Base-by-base conservation (phyloP, 1,140 invertebrate genomes). In the Drosophila guanche region DNA sequence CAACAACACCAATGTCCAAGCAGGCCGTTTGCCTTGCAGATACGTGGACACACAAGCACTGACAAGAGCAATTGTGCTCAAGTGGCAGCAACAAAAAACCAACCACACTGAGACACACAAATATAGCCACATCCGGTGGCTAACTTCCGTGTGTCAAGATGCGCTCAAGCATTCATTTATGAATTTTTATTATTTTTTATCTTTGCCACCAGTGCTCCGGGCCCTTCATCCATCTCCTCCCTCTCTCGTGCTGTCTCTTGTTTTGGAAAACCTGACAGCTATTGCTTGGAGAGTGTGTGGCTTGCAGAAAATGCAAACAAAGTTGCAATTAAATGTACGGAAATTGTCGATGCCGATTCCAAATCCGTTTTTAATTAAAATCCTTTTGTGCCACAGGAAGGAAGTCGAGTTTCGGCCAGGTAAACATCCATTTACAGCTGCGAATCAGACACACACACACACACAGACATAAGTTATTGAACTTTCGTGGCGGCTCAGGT, bases 331-430 rank as follows among this genome's bases (percentile, higher is more conserved):
- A 78, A 78, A 66, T 78, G 65, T 57, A 62, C 71, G 83, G 78
- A 86, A 86, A 83, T 79, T 75, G 84, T 88, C 83, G 74, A 76
- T 79, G 56, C 78, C 63, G 69, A 76, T 79, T 56, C 78, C 63
- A 71, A 78, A 88, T 86, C 83, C 83, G 83, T 88, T 88, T 88
- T 86, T 86, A 86, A 86, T 86, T 86, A 86, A 86, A 86, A 86
- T 66, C 78, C 77, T 75, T 81, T 81, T 57, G 51, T 67, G 69
- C 57, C 63, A 69, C 75, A 80, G 81, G 68, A 86, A 71, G 80
- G 81, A 79, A 76, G 59, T 6, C 68, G 65, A 68, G 70, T 66
- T 76, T 51, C 37, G 61, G 47, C n/a, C 69, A 68, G 73, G 41
- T 71, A 71, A 58, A 47, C 53, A 71, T 20, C 25, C 46, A 25